These are phyloP conservation scores for Andricus curvator DNA, from an alignment of 2,888 invertebrate genomes.

Conservation along the genomic window DNA sequence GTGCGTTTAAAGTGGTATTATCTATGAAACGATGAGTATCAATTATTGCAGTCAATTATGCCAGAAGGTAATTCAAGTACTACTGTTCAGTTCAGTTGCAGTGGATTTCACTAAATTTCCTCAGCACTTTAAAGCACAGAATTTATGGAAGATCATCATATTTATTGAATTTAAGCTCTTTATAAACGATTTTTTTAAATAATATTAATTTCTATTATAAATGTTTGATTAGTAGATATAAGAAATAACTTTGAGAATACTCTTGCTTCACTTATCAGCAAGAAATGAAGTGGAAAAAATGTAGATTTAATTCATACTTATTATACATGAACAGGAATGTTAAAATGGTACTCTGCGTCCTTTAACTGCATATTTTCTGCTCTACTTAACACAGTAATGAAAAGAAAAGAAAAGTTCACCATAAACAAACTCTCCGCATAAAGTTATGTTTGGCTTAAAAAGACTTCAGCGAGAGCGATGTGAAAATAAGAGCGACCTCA, in stretches of 20 bases:
- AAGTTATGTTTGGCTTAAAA: slow-evolving; percentile 2
- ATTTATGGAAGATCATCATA: not conserved
- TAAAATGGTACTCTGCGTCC: too few species aligned
- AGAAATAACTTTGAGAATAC: too few species aligned
- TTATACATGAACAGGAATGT: not conserved
- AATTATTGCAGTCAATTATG: not conserved
- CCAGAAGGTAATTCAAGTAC: not conserved
- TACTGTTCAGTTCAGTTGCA: not conserved
- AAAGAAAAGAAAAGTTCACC: slow-evolving; percentile 2
- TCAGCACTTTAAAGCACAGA: not conserved
- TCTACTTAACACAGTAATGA: not conserved
- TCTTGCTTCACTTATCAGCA: too few species aligned
- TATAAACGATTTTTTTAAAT: too few species aligned
- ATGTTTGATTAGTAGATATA: too few species aligned
- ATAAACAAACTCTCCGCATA: not conserved
- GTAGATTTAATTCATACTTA: not conserved
- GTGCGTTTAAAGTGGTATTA: not conserved
- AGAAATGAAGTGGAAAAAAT: not conserved
- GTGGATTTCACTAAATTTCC: not conserved
- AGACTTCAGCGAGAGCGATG: slow-evolving; percentile 9
- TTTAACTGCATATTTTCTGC: slow-evolving; percentile 2
- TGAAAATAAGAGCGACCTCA: slow-evolving; percentile 19
- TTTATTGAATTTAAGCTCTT: too few species aligned
- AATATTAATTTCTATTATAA: too few species aligned
- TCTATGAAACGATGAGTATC: not conserved